Percentiles rank a stretch among this genome's conserved stretches.
Evolutionary conservation across 2,888 invertebrate genomes (phyloP).

Genomic region (Campopleginae sp.): DNA sequence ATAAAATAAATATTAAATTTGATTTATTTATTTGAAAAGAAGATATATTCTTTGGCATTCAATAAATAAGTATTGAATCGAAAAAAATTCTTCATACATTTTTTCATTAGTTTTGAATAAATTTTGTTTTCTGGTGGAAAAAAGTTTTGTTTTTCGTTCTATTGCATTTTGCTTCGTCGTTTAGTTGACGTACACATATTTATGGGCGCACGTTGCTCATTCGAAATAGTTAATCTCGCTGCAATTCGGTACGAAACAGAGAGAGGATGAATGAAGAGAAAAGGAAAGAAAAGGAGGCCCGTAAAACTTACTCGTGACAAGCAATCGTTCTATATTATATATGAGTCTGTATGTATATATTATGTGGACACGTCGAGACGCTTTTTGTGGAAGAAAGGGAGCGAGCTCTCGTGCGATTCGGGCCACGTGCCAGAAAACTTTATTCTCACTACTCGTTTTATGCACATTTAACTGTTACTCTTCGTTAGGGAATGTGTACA

Average conservation of each 20-base stretch:
- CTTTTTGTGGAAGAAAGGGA: slow-evolving; percentile 36
- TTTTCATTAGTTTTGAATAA: no score
- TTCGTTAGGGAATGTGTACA: slow-evolving; percentile 11
- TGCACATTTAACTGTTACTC: slow-evolving; percentile 54
- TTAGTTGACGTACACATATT: not conserved
- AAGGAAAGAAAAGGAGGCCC: slow-evolving; percentile 12
- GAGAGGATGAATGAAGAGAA: slow-evolving; percentile 2
- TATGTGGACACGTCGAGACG: slow-evolving; percentile 33
- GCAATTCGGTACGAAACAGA: slow-evolving; percentile 25
- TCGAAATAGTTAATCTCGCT: slow-evolving; percentile 17
- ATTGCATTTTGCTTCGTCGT: not conserved
- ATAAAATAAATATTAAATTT: no score
- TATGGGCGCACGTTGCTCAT: not conserved
- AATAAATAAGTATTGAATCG: no score
- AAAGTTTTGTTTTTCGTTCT: not conserved
- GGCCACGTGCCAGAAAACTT: slow-evolving; percentile 64
- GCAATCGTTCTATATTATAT: slow-evolving; percentile 32
- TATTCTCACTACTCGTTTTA: slow-evolving; percentile 60
- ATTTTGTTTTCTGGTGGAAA: no score
- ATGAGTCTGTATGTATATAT: slow-evolving; percentile 1
- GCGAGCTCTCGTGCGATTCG: slow-evolving; percentile 49
- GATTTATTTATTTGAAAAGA: no score
- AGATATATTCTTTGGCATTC: no score
- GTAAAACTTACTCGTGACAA: slow-evolving; percentile 29
- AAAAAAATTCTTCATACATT: no score